Percentiles rank a stretch among this genome's conserved stretches.
phyloP scores from a whole-genome alignment of 2,888 invertebrate species.

The Hydrotaea cyrtoneurina region DNA sequence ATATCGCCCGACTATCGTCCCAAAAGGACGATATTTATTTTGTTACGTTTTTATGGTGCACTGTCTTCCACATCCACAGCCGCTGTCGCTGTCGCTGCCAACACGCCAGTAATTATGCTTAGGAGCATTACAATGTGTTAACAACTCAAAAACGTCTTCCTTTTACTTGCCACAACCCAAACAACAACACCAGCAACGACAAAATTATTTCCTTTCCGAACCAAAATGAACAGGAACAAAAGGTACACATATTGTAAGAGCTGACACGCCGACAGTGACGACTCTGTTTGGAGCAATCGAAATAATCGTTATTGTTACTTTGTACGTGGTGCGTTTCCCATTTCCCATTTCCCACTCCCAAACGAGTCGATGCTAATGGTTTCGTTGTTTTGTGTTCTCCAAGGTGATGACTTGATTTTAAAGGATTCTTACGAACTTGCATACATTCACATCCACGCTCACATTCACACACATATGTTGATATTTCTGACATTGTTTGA shows the following conservation, averaged over 20 bases:
- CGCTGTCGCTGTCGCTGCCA: conserved; percentile 63
- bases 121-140: conserved; percentile 77
- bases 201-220: conserved; percentile 18
- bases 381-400: background rate
- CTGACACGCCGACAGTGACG: conserved; percentile 55
- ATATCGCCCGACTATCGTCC: conserved; percentile 51
- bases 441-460: no score
- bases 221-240: background rate
- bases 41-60: conserved; percentile 3
- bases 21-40: conserved; percentile 59
- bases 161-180: conserved; percentile 28
- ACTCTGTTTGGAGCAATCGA: conserved; percentile 33
- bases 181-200: no score
- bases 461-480: conserved; percentile 11
- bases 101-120: conserved; percentile 73
- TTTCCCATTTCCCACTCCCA: background rate
- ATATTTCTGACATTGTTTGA: background rate
- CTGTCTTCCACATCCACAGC: background rate
- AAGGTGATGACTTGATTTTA: background rate
- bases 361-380: background rate
- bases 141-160: conserved; percentile 70
- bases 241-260: conserved; percentile 29
- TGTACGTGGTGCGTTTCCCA: background rate
- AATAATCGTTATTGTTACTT: conserved; percentile 4
- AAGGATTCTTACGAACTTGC: background rate